Percentiles rank a stretch among this genome's conserved stretches.
Conservation (phyloP, 2,888 invertebrate species). For the Erebia palarica region DNA sequence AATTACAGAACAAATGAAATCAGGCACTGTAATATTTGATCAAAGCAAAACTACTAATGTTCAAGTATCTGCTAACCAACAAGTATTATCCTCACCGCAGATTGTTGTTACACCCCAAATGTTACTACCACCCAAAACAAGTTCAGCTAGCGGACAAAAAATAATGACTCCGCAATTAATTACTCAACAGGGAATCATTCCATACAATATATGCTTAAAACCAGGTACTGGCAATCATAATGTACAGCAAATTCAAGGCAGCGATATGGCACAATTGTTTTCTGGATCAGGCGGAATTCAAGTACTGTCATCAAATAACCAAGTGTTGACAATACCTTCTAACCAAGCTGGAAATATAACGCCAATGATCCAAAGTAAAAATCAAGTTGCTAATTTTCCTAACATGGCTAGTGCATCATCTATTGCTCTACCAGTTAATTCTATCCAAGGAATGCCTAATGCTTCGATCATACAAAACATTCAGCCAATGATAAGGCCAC, state of each 20-base stretch:
- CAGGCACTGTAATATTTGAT: constrained; percentile 76
- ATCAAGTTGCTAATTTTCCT: constrained; percentile 72
- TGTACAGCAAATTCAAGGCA: constrained; percentile 73
- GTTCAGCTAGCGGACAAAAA: constrained; percentile 66
- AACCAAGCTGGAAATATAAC: constrained; percentile 67
- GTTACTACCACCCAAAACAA: constrained; percentile 75
- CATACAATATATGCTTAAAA: constrained; percentile 79
- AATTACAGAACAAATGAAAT: constrained; percentile 77
- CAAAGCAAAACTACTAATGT: constrained; percentile 75
- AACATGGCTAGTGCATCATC: constrained; percentile 78
- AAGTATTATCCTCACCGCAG: constrained; percentile 75
- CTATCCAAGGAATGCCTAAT: constrained; percentile 75
- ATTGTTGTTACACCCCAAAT: constrained; percentile 79
- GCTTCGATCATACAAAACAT: constrained; percentile 77
- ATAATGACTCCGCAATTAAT: constrained; percentile 73
- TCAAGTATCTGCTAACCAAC: constrained; percentile 74
- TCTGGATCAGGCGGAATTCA: constrained; percentile 76
- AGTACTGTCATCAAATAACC: constrained; percentile 79
- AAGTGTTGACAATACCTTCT: constrained; percentile 74
- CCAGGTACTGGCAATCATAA: constrained; percentile 67
- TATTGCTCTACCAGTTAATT: constrained; percentile 76
- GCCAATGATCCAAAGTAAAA: constrained; percentile 73
- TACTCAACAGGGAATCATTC: constrained; percentile 71
- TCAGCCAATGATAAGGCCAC: constrained; percentile 77
- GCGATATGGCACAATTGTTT: constrained; percentile 73